A percentile compares a stretch with the other conserved stretches of the same genome.
phyloP scores from a whole-genome alignment of 1,140 invertebrate genomes.

The Drosophila pachea region DNA sequence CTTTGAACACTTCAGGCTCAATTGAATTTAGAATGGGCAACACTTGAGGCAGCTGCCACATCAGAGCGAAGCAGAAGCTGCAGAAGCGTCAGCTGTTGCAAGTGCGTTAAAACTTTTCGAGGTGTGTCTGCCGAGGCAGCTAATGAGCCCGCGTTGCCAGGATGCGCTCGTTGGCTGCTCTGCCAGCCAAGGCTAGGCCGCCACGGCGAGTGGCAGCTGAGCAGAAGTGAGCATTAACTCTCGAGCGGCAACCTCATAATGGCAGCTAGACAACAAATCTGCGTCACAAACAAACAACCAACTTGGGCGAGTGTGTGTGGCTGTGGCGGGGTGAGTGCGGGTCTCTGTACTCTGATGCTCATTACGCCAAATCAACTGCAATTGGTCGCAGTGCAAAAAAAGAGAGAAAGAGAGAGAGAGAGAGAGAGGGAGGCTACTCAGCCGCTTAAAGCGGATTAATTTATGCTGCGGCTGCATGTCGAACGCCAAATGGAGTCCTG shows the following conservation, averaged over 20 bases:
- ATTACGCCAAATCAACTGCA: slow-evolving; percentile 41
- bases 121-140: slow-evolving; percentile 26
- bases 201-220: slow-evolving; percentile 17
- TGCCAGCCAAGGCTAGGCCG: no score
- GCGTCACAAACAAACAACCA: slow-evolving; percentile 18
- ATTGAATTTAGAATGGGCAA: slow-evolving; percentile 68
- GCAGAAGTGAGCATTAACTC: slow-evolving; percentile 18
- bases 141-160: slow-evolving; percentile 67
- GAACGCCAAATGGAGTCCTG: slow-evolving; percentile 57
- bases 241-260: slow-evolving; percentile 7
- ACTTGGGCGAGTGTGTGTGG: neutral
- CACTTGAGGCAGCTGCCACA: slow-evolving; percentile 46
- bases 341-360: slow-evolving; percentile 12
- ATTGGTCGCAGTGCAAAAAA: slow-evolving; percentile 3
- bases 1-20: slow-evolving; percentile 72
- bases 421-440: slow-evolving; percentile 67
- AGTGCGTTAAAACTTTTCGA: slow-evolving; percentile 47
- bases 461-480: slow-evolving; percentile 69
- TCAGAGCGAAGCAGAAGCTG: no score
- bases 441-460: slow-evolving; percentile 77
- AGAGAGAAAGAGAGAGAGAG: no score
- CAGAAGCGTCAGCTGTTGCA: slow-evolving; percentile 39
- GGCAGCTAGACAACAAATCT: slow-evolving; percentile 25
- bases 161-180: slow-evolving; percentile 36
- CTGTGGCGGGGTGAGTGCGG: no score